Evolutionary conservation across 2,888 invertebrate genomes (phyloP).

Genomic region (Nomada hirtipes): DNA sequence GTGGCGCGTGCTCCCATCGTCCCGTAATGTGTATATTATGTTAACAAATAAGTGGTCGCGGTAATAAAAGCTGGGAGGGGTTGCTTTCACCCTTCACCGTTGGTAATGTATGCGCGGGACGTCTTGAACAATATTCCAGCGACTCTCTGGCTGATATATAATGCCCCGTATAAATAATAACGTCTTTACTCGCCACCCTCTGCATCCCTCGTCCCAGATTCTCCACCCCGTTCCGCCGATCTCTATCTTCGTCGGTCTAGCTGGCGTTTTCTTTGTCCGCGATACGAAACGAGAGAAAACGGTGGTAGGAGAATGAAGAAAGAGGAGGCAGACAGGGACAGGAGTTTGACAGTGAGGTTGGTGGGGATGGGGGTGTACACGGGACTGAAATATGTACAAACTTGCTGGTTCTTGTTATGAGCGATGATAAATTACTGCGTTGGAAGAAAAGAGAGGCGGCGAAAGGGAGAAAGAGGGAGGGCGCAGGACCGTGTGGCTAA

Average conservation of each 20-base stretch:
- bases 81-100: conserved; percentile 36
- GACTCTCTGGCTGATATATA: conserved; percentile 79
- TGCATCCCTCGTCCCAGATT: conserved; percentile 37
- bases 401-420: conserved; percentile 81
- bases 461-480: conserved; percentile 1
- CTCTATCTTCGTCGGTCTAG: conserved; percentile 13
- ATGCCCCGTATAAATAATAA: conserved; percentile 82
- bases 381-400: conserved; percentile 81
- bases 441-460: conserved; percentile 28
- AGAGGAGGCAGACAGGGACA: conserved; percentile 15
- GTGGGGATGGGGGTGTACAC: conserved; percentile 66
- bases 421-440: conserved; percentile 80
- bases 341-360: conserved; percentile 5
- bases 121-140: conserved; percentile 82
- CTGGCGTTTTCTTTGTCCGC: conserved; percentile 17
- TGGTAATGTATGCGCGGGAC: conserved; percentile 81
- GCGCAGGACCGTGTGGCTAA: not conserved
- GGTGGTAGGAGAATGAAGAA: conserved; percentile 36
- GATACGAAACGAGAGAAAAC: conserved; percentile 26
- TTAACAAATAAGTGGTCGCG: conserved; percentile 83
- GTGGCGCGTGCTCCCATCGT: conserved; percentile 71
- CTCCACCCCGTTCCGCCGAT: not conserved
- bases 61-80: conserved; percentile 78
- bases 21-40: conserved; percentile 82
- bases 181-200: conserved; percentile 63